Base-by-base conservation (phyloP, 2,888 invertebrate species). In the Mycalesis mineus region DNA sequence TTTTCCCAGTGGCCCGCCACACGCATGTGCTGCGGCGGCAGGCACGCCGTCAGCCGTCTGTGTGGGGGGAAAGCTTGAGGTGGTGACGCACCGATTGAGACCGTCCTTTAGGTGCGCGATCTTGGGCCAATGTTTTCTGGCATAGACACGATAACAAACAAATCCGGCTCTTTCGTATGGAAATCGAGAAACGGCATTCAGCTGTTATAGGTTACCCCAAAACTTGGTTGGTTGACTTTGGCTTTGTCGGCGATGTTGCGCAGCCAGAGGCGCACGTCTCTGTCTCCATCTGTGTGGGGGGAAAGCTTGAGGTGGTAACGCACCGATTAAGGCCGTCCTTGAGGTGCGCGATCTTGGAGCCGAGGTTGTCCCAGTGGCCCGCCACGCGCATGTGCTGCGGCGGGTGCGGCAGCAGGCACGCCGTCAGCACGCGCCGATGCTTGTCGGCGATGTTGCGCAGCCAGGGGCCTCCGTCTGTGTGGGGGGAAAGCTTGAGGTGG, bases 1-100 rank as follows among this genome's bases (percentile, higher is more conserved):
- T 95, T 95, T 84, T 97, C 97, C 96, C 98, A 99, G 80, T 98
- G 97, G 5, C 98, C 98, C 22, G 98, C 98, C 63, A 98, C 97
- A 67, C 97, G 91, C 55, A 97, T 97, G 86, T 97, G 97, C 79
- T 98, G 98, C 9, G 97, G 96, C 55, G 99, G 86, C 50, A 99
- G 91, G 73, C 98, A 99, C 8, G 97, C 94, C 65, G 98, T 95
- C 74, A 99, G 96, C 54, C 5, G 5, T 22, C 2, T 22, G 22
- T 22, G 2, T 2, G 5, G 22, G 22, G 3, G 22, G 22, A 2
- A 5, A 22, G 22, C n/a, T n/a, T n/a, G n/a, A n/a, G n/a, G n/a
- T n/a, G 22, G 36, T 36, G 14, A 14, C 14, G 3, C n/a, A 84
- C 86, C 88, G 93, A 79, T 97, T 96, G 39, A 99, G 91, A 2